Evolutionary conservation across 2,113 vertebrate genomes (phyloP).

Genomic region (Butastur rufipennis): DNA sequence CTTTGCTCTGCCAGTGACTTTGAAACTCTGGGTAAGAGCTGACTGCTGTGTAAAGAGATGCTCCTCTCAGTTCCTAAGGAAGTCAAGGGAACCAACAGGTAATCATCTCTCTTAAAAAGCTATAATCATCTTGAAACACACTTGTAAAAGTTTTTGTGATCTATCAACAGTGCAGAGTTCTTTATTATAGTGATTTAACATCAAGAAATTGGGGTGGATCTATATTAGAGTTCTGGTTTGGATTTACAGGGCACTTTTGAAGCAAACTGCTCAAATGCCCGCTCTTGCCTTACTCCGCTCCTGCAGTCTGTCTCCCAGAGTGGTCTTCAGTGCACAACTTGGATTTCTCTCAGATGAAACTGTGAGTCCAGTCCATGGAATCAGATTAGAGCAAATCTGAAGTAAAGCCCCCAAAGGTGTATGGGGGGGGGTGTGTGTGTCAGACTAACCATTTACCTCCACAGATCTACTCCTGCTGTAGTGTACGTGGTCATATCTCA

Average conservation of each 20-base stretch:
- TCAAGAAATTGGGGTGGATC: background rate
- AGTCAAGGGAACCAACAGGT: background rate
- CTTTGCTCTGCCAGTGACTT: background rate
- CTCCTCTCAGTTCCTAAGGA: background rate
- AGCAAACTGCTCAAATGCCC: background rate
- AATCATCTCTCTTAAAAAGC: background rate
- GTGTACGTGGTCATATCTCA: background rate
- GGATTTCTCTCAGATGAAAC: background rate
- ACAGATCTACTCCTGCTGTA: background rate
- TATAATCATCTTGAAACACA: background rate
- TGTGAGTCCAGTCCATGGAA: background rate
- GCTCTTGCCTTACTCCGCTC: background rate
- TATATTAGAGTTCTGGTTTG: background rate
- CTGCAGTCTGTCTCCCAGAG: background rate
- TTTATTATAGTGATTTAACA: background rate
- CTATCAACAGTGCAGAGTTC: background rate
- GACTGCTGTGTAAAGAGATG: background rate
- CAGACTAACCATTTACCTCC: background rate
- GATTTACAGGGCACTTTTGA: background rate
- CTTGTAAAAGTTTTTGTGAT: background rate
- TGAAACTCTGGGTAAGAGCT: background rate
- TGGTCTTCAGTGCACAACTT: background rate
- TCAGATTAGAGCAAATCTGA: background rate
- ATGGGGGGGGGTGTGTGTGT: background rate
- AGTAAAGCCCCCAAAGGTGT: background rate